These are phyloP conservation scores for Grammomys dolichurus DNA, from an alignment of 2,113 vertebrate genomes.

Conservation along the genomic window DNA sequence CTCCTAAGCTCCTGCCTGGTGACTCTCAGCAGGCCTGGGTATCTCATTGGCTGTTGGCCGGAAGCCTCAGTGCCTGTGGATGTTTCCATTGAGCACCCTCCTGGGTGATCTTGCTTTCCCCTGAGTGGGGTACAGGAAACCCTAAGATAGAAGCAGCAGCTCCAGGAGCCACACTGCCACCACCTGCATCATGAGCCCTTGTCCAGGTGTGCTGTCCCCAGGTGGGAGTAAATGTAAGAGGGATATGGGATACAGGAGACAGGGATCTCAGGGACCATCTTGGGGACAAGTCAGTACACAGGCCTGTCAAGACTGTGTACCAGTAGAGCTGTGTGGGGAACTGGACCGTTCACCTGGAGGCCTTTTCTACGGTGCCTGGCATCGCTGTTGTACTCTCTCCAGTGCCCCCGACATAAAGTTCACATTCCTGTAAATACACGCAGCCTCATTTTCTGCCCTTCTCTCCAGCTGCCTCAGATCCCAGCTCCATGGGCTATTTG, in stretches of 20 bases:
- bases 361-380: neutral
- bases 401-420: neutral
- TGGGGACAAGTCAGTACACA: accelerated
- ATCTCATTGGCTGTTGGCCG: neutral
- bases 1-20: neutral
- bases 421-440: neutral
- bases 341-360: neutral
- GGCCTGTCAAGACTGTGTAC: neutral
- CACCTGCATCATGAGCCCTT: accelerated
- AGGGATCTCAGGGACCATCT: accelerated
- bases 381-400: neutral
- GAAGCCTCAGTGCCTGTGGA: neutral
- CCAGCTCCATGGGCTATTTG: neutral
- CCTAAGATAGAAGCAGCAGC: neutral
- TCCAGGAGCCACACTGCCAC: neutral
- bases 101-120: neutral
- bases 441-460: neutral
- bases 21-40: neutral
- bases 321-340: neutral
- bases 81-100: neutral
- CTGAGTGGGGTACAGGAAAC: too few species aligned
- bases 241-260: neutral
- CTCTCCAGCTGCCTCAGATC: neutral
- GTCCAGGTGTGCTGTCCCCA: neutral
- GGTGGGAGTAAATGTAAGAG: neutral